Conservation (phyloP, 2,888 invertebrate genomes). For the Germaria angustata region DNA sequence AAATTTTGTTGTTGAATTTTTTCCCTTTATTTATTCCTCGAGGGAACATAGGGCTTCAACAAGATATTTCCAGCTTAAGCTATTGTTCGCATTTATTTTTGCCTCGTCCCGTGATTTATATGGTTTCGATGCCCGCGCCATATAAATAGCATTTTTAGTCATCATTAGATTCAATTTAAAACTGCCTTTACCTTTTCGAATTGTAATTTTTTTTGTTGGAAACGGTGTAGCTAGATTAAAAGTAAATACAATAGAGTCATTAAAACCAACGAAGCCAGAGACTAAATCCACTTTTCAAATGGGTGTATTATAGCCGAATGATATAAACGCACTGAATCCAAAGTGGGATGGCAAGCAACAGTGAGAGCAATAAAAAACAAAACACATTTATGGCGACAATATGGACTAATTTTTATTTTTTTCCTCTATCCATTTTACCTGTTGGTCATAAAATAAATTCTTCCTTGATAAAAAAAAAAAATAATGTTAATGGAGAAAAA, state of each 20-base stretch:
- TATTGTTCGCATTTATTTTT: too few relatives aligned
- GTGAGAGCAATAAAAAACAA: conserved; percentile 21
- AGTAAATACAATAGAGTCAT: conserved; percentile 11
- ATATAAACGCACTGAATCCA: neutral
- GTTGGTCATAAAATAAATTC: conserved; percentile 77
- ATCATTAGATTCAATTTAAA: too few relatives aligned
- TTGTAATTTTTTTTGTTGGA: too few relatives aligned
- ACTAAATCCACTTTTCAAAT: conserved; percentile 25
- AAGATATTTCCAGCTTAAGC: too few relatives aligned
- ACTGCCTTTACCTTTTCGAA: too few relatives aligned
- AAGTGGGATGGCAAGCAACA: conserved; percentile 27
- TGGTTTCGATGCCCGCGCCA: too few relatives aligned
- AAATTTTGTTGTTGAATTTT: too few relatives aligned
- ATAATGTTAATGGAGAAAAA: too few relatives aligned
- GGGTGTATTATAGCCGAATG: neutral
- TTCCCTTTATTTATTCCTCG: too few relatives aligned
- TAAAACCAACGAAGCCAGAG: conserved; percentile 16
- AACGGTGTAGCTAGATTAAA: conserved; percentile 24
- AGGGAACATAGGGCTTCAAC: too few relatives aligned
- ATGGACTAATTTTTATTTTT: neutral
- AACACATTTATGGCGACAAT: conserved; percentile 45
- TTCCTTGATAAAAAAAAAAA: conserved; percentile 25
- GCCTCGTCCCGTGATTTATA: too few relatives aligned
- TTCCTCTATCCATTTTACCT: conserved; percentile 70
- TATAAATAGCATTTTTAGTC: too few relatives aligned